Base-by-base conservation (phyloP, 2,888 invertebrate genomes). In the Congeria kusceri region DNA sequence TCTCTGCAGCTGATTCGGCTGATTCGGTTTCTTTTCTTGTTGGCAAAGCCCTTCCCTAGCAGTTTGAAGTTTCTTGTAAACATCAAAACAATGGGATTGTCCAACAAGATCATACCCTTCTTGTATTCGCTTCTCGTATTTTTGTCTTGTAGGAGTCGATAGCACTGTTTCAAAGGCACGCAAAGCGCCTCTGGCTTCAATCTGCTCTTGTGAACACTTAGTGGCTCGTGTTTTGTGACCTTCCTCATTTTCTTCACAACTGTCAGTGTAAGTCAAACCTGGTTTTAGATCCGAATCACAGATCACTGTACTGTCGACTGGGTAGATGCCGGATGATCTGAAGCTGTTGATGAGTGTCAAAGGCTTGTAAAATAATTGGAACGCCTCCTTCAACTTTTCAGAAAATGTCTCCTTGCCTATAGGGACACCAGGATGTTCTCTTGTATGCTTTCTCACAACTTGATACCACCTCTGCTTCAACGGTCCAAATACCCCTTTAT, bases 401-500 rank as follows among this genome's bases (percentile, higher is more conserved):
- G n/a, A n/a, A n/a, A n/a, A n/a, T n/a, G n/a, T n/a, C n/a, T n/a
- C n/a, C n/a, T n/a, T n/a, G n/a, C n/a, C n/a, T n/a, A n/a, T n/a
- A n/a, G n/a, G n/a, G n/a, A n/a, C n/a, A n/a, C n/a, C n/a, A n/a
- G n/a, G n/a, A n/a, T n/a, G n/a, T n/a, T n/a, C n/a, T n/a, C n/a
- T n/a, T 9, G 65, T 44, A 59, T 76, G 76, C 1, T 39, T 47
- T 20, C 78, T 74, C 1, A 58, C 56, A 18, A 77, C 68, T 28
- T 75, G 67, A 29, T 80, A 27, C 85, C 85, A 85, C 28, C n/a
- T 44, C n/a, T 64, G 28, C 20, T 77, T 80, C 23, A 82, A 49
- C 15, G 84, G 84, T 11, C 80, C 82, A 66, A 83, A 86, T 18
- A 84, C 84, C 9, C 78, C 80, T 32, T 78, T 82, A 46, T 86